Conservation (phyloP, 2,113 vertebrate genomes). For the Malurus elegans region DNA sequence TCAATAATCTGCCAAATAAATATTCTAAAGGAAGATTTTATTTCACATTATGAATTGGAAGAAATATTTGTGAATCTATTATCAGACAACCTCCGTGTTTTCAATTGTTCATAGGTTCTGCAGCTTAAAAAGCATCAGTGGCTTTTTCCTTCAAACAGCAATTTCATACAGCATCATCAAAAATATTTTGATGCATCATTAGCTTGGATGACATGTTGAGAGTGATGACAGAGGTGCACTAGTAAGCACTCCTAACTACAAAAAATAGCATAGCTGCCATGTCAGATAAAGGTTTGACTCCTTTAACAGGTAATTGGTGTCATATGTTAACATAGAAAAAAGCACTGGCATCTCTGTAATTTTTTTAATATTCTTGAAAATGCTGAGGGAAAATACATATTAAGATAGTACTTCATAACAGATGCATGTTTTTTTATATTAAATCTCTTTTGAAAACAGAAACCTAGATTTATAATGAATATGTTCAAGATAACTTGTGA, state of each 20-base stretch:
- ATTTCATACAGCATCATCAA: neutral
- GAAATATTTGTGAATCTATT: neutral
- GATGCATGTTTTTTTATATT: neutral
- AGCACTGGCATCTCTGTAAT: neutral
- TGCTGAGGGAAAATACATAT: neutral
- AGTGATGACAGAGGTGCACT: neutral
- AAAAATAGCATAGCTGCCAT: neutral
- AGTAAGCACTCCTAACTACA: neutral
- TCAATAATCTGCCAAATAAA: neutral
- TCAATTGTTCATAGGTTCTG: neutral
- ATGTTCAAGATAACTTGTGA: neutral
- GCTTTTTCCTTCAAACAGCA: neutral
- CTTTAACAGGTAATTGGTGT: neutral
- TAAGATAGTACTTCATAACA: neutral
- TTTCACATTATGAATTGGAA: neutral
- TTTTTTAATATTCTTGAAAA: neutral
- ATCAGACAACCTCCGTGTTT: neutral
- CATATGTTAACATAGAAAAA: neutral
- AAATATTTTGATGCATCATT: neutral
- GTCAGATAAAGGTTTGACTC: neutral
- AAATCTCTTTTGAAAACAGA: neutral
- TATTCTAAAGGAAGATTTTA: neutral
- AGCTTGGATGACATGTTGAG: neutral
- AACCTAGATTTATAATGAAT: neutral
- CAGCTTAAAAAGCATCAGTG: neutral